Base-by-base conservation (phyloP, 64 coral and sea anemone species). In the Stylophora pistillata region DNA sequence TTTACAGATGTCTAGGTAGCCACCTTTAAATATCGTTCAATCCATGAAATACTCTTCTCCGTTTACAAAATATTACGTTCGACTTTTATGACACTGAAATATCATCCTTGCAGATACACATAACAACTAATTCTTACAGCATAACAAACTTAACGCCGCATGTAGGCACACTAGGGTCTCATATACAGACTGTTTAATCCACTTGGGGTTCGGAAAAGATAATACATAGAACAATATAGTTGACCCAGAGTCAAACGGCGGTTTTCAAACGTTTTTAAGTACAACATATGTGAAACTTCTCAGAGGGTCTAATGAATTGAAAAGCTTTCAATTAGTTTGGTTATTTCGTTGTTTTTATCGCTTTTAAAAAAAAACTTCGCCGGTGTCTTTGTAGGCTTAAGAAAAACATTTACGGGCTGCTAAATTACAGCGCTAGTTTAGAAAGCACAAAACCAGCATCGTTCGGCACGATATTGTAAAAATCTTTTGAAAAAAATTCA, bases 311-410 rank as follows among this genome's bases (percentile, higher is more conserved):
- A 70, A 53, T 25, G 10, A 15, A 41, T 21, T 70, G 20, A 70
- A 84, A 69, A 20, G 61, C 61, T 4, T 60, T 64, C 79, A 82
- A 23, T 82, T 64, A 47, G 14, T 69, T 84, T 25, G 53, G 16
- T 10, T 69, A 63, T 33, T 68, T 82, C 29, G 55, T 64, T 58
- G 55, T 82, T 82, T 63, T 31, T 30, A 15, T 62, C 0, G 77
- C 27, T 59, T 64, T 82, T 82, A 65, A 47, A 4, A 47, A 82
- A 64, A 58, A 20, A 33, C 60, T 23, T 69, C 23, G 58, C 69
- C 80, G 80, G 80, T 84, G 30, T 33, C 62, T 84, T 70, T 84
- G 69, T 54, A 47, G 61, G 60, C 34, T 84, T 84, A 25, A 5
- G 20, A 68, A 52, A 0, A 65, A n/a, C 55, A 79, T 27, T 79